Conservation (phyloP, 2,113 vertebrate genomes). For the Cacatua alba region DNA sequence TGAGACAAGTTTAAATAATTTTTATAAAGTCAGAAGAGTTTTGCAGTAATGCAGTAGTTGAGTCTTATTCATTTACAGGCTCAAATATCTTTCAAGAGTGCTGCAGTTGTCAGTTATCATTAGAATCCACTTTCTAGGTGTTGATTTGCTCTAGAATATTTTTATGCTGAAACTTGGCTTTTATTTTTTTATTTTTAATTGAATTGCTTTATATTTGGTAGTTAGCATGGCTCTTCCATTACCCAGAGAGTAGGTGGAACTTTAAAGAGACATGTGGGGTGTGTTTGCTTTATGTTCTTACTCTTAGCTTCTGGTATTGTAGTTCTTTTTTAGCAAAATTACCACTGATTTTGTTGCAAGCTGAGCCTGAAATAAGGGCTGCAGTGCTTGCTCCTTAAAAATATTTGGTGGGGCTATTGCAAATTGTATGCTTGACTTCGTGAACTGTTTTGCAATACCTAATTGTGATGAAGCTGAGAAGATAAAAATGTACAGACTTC, state of each 20-base stretch:
- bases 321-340: background rate
- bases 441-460: slow-evolving; percentile 49
- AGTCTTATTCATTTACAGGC: background rate
- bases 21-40: background rate
- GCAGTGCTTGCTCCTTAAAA: slow-evolving; percentile 32
- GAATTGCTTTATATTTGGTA: background rate
- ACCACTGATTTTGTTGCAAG: background rate
- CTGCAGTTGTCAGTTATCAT: slow-evolving; percentile 13
- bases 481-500: slow-evolving; percentile 11
- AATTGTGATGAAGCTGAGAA: slow-evolving; percentile 2
- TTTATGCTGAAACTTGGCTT: background rate
- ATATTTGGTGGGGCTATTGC: slow-evolving; percentile 19
- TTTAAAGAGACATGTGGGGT: background rate
- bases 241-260: background rate
- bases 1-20: background rate
- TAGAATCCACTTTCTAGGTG: background rate
- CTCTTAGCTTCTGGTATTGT: background rate
- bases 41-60: background rate
- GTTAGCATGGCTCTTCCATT: background rate
- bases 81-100: background rate
- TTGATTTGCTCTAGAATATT: background rate
- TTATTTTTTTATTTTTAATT: background rate
- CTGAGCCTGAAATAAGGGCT: background rate
- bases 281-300: background rate
- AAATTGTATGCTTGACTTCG: background rate